A percentile compares a stretch with the other conserved stretches of the same genome.
Conservation (phyloP, 2,888 invertebrate species). For the Bhutanitis thaidina region DNA sequence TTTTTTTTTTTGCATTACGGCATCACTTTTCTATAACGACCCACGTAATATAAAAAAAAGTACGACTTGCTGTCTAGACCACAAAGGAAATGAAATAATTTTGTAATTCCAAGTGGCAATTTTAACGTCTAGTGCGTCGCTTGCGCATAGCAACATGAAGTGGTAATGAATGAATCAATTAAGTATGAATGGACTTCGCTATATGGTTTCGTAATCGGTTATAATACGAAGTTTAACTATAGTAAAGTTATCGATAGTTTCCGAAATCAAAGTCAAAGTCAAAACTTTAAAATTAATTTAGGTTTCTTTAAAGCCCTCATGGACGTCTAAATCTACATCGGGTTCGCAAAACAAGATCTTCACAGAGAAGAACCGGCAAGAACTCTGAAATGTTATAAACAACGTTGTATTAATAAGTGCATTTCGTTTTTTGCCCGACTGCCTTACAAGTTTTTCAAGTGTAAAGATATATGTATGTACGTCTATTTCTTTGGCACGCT, state of each 20-base stretch:
- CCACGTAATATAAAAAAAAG: constrained; percentile 1
- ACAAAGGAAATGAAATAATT: constrained; percentile 11
- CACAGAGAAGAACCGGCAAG: too few relatives aligned
- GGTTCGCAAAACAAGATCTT: too few relatives aligned
- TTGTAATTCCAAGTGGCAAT: constrained; percentile 9
- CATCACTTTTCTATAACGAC: background rate
- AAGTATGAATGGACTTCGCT: constrained; percentile 34
- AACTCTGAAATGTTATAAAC: too few relatives aligned
- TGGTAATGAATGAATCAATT: constrained; percentile 47
- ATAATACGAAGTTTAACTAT: background rate
- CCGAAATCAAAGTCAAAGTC: too few relatives aligned
- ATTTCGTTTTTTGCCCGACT: background rate
- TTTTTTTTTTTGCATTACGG: background rate
- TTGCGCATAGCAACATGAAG: constrained; percentile 9
- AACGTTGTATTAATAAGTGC: too few relatives aligned
- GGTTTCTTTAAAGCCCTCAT: too few relatives aligned
- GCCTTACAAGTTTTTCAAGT: too few relatives aligned
- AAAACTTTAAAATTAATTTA: too few relatives aligned
- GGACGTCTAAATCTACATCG: too few relatives aligned
- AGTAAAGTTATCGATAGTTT: background rate
- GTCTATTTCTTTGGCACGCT: too few relatives aligned
- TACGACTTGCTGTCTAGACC: background rate
- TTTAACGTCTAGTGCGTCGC: constrained; percentile 12
- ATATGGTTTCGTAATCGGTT: constrained; percentile 9
- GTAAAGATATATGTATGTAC: too few relatives aligned